Conservation (phyloP, 2,888 invertebrate species). For the Thera obeliscata region DNA sequence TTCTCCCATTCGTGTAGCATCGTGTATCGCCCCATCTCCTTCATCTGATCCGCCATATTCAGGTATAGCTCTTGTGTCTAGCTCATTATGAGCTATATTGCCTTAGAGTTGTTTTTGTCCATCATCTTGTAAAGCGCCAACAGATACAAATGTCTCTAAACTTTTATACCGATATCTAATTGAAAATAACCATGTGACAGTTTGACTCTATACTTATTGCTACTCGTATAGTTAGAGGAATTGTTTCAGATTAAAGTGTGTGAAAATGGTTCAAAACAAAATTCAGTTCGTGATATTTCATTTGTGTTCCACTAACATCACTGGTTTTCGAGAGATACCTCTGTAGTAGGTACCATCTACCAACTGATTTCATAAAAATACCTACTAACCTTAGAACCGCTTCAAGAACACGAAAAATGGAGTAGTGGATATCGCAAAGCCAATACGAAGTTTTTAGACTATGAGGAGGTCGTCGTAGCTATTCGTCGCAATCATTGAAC, state of each 20-base stretch:
- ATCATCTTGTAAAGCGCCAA: constrained; percentile 46
- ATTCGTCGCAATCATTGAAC: too few species aligned
- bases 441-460: too few species aligned
- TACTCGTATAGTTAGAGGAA: constrained; percentile 12
- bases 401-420: too few species aligned
- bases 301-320: too few species aligned
- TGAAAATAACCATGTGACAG: constrained; percentile 39
- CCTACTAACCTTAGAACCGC: too few species aligned
- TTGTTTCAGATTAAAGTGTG: constrained; percentile 28
- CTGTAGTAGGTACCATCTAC: too few species aligned
- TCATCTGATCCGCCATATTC: constrained; percentile 31
- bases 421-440: too few species aligned
- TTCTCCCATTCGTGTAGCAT: constrained; percentile 62
- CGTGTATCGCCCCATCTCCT: constrained; percentile 59
- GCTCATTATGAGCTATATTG: constrained; percentile 69
- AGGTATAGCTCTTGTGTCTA: constrained; percentile 54
- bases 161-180: constrained; percentile 42
- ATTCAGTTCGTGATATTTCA: not conserved
- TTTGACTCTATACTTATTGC: constrained; percentile 31
- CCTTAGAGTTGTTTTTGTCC: constrained; percentile 65
- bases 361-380: too few species aligned
- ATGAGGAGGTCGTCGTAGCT: too few species aligned
- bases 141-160: constrained; percentile 42
- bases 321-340: too few species aligned
- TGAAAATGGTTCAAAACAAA: constrained; percentile 19